Percentiles rank a stretch among this genome's conserved stretches.
These are phyloP conservation scores for Sebastes alutus DNA, from an alignment of 2,797 vertebrate genomes.

Conservation along the genomic window DNA sequence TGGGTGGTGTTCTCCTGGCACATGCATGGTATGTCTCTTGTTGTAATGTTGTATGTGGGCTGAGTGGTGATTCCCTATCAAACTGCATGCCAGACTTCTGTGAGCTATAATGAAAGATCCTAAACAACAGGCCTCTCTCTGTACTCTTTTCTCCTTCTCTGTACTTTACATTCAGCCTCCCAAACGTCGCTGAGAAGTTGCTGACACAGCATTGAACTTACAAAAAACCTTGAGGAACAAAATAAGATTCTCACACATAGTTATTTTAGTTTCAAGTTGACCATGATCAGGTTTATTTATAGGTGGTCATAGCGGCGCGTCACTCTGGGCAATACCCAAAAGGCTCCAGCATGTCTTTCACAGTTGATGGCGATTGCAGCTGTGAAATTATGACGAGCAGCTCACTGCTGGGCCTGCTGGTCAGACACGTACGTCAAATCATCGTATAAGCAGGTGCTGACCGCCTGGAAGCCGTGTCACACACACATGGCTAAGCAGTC, in stretches of 20 bases:
- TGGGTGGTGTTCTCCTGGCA: constrained; percentile 56
- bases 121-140: constrained; percentile 22
- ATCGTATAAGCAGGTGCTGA: constrained; percentile 55
- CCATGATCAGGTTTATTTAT: constrained; percentile 48
- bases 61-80: constrained; percentile 34
- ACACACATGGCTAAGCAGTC: constrained; percentile 28
- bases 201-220: background rate
- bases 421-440: constrained; percentile 44
- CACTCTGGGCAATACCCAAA: background rate
- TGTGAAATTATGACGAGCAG: constrained; percentile 42
- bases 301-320: constrained; percentile 1
- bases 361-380: constrained; percentile 53
- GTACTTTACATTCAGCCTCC: constrained; percentile 1
- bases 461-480: constrained; percentile 11
- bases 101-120: constrained; percentile 33
- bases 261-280: constrained; percentile 10
- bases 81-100: constrained; percentile 27
- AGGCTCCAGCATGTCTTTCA: constrained; percentile 37
- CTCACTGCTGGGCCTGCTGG: constrained; percentile 1
- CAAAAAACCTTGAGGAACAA: background rate
- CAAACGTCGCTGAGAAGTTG: constrained; percentile 15
- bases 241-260: background rate
- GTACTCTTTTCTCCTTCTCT: background rate
- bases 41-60: constrained; percentile 43
- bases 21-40: constrained; percentile 42